phyloP scores from a whole-genome alignment of 2,888 invertebrate species.

The Melieria crassipennis region DNA sequence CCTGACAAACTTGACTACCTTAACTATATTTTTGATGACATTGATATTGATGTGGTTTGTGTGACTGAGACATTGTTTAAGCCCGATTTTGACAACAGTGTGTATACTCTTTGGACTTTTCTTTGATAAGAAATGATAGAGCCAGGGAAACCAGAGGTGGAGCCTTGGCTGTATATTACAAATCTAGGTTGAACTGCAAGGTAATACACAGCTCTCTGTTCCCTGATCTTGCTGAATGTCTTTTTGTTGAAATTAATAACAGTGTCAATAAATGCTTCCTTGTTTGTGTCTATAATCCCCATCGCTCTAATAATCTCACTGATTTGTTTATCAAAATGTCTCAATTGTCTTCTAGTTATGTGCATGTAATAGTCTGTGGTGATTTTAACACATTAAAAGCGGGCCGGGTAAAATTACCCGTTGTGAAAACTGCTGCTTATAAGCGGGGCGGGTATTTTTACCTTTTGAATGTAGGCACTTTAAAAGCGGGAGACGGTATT shows the following conservation, averaged over 20 bases:
- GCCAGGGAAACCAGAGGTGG: neutral
- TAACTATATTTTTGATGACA: neutral
- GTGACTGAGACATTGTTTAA: neutral
- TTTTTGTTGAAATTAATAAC: slow-evolving; percentile 3
- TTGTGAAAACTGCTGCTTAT: no score
- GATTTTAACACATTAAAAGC: no score
- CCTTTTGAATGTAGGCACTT: no score
- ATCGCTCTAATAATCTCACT: neutral
- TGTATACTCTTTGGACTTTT: neutral
- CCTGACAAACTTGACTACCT: neutral
- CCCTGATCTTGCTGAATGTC: neutral
- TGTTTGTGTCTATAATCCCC: no score
- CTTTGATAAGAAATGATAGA: slow-evolving; percentile 1
- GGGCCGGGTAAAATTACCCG: no score
- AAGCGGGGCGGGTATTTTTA: no score
- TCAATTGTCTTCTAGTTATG: no score
- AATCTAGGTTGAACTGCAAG: neutral
- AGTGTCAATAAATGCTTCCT: no score
- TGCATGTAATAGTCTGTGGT: no score
- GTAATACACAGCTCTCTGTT: neutral
- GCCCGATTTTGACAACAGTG: neutral
- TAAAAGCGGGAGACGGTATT: no score
- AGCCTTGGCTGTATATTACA: slow-evolving; percentile 5
- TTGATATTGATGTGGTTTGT: slow-evolving; percentile 2
- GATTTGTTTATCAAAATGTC: neutral